These are phyloP conservation scores for Pogonocherus hispidulus DNA, from an alignment of 2,888 invertebrate genomes.

Conservation along the genomic window DNA sequence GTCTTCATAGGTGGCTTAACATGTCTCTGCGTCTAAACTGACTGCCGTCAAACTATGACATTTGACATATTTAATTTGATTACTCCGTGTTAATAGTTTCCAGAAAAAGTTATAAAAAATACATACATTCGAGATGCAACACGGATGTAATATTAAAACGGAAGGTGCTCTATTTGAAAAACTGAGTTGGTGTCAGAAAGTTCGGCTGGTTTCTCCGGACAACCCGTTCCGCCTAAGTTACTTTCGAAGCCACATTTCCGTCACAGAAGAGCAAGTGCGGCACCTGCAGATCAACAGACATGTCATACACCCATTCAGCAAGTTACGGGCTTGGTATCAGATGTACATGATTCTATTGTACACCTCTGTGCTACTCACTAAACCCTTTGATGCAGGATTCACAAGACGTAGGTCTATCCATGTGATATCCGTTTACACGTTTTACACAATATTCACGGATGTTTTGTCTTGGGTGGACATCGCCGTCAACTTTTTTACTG, in stretches of 20 bases:
- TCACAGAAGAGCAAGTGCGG: constrained; percentile 42
- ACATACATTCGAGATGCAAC: too few relatives aligned
- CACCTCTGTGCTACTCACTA: constrained; percentile 30
- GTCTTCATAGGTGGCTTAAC: too few relatives aligned
- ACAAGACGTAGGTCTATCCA: not conserved
- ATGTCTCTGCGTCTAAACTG: too few relatives aligned
- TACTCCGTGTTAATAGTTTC: too few relatives aligned
- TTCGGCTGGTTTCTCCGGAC: not conserved
- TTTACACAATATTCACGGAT: constrained; percentile 19
- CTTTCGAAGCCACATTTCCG: constrained; percentile 46
- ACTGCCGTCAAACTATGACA: too few relatives aligned
- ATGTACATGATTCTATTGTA: constrained; percentile 45
- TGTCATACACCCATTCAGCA: constrained; percentile 50
- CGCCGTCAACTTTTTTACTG: constrained; percentile 43
- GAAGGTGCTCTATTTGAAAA: not conserved
- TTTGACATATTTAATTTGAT: too few relatives aligned
- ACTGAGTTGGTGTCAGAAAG: not conserved
- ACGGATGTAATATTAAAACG: too few relatives aligned
- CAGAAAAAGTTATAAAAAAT: too few relatives aligned
- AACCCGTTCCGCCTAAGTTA: not conserved
- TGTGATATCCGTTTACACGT: not conserved
- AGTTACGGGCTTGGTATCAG: constrained; percentile 39
- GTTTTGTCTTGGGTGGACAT: constrained; percentile 38
- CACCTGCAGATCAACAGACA: constrained; percentile 36
- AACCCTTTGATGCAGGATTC: constrained; percentile 41